A percentile compares a stretch with the other conserved stretches of the same genome.
phyloP scores from a whole-genome alignment of 2,113 vertebrate species.

The Eretmochelys imbricata region DNA sequence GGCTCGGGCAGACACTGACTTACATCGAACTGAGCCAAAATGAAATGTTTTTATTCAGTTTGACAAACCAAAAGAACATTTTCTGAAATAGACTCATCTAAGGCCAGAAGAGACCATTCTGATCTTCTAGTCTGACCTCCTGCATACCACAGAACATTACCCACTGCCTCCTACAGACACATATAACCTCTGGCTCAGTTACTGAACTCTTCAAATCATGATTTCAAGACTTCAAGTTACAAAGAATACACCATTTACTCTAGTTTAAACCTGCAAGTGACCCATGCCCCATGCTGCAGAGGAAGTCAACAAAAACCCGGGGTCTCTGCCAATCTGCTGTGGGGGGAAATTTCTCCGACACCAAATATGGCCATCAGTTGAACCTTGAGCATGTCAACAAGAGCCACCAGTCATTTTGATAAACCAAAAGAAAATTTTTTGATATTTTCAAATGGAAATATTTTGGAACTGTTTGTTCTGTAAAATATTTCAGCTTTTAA shows the following conservation, averaged over 20 bases:
- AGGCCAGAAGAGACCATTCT: background rate
- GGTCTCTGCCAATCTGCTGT: background rate
- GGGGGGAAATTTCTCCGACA: background rate
- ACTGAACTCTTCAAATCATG: background rate
- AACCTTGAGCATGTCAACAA: background rate
- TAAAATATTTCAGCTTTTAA: background rate
- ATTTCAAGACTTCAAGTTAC: background rate
- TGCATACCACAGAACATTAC: background rate
- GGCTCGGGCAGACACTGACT: background rate
- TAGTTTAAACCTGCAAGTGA: background rate
- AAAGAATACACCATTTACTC: background rate
- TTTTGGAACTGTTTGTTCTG: background rate
- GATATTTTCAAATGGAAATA: background rate
- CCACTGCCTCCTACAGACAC: background rate
- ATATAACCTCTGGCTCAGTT: background rate
- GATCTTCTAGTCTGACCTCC: background rate
- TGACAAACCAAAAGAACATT: background rate
- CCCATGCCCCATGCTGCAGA: background rate
- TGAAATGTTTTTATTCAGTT: background rate
- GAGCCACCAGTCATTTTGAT: background rate
- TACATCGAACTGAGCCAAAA: background rate
- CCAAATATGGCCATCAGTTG: background rate
- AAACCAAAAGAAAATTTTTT: background rate
- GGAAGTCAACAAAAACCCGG: background rate
- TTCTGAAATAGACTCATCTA: background rate